phyloP scores from a whole-genome alignment of 1,140 invertebrate species.

The Drosophila ambigua region DNA sequence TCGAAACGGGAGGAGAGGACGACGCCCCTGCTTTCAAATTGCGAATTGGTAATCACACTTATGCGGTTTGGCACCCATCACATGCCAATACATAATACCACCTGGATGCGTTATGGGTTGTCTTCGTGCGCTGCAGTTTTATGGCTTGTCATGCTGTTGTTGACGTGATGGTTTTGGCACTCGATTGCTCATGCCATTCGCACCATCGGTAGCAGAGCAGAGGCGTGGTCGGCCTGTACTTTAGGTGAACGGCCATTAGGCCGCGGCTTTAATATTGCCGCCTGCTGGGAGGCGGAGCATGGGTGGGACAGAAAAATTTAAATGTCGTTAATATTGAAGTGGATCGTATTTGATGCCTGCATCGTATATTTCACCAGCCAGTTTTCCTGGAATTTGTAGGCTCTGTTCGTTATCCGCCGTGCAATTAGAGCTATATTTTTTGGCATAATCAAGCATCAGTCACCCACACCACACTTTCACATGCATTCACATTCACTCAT shows the following conservation, averaged over 20 bases:
- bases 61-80: slow-evolving; percentile 26
- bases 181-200: slow-evolving; percentile 28
- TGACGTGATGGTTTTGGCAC: slow-evolving; percentile 30
- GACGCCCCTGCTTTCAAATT: slow-evolving; percentile 38
- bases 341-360: slow-evolving; percentile 3
- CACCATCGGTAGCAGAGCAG: neutral
- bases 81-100: neutral
- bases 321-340: slow-evolving; percentile 19
- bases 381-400: neutral
- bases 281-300: slow-evolving; percentile 7
- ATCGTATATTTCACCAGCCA: no score
- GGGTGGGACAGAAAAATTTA: slow-evolving; percentile 4
- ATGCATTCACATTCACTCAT: neutral
- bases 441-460: no score
- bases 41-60: slow-evolving; percentile 20
- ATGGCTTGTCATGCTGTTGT: slow-evolving; percentile 27
- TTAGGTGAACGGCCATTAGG: slow-evolving; percentile 12
- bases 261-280: slow-evolving; percentile 15
- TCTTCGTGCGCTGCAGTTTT: slow-evolving; percentile 14
- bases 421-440: slow-evolving; percentile 1
- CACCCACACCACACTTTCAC: slow-evolving; percentile 15
- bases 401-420: no score
- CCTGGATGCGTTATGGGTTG: slow-evolving; percentile 2
- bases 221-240: neutral
- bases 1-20: slow-evolving; percentile 27